These are phyloP conservation scores for Prionchulus punctatus DNA, from an alignment of 2,888 invertebrate genomes.

Conservation along the genomic window DNA sequence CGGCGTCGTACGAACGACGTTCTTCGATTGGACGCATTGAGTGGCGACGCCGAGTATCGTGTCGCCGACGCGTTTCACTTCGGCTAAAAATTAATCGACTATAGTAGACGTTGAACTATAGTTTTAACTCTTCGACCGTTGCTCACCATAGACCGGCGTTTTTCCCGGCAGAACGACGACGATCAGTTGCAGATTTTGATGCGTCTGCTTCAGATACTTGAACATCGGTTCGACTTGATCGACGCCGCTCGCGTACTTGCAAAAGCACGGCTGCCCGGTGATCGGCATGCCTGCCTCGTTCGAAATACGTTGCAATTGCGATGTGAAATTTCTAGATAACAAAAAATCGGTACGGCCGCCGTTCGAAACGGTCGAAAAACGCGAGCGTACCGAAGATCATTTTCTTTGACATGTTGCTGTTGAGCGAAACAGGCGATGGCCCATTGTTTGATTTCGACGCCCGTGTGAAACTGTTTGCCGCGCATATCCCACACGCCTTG, in stretches of 20 bases:
- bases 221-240: constrained; percentile 99
- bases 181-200: constrained; percentile 82
- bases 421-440: constrained; percentile 99
- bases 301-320: constrained; percentile 93
- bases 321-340: constrained; percentile 61
- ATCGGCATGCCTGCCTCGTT: constrained; percentile 99
- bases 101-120: too few relatives aligned
- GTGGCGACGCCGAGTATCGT: constrained; percentile 98
- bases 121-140: too few relatives aligned
- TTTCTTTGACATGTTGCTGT: constrained; percentile 89
- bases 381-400: constrained; percentile 49
- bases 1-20: constrained; percentile 98
- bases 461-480: constrained; percentile 98
- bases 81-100: constrained; percentile 65
- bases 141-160: constrained; percentile 29
- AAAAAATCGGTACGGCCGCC: not conserved
- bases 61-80: constrained; percentile 97
- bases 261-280: constrained; percentile 64
- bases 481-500: constrained; percentile 99
- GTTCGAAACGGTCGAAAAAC: not conserved
- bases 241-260: constrained; percentile 97
- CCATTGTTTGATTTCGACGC: constrained; percentile 97
- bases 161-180: constrained; percentile 86
- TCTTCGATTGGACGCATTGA: constrained; percentile 99
- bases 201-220: constrained; percentile 90